A percentile compares a stretch with the other conserved stretches of the same genome.
These are phyloP conservation scores for Agrochola lychnidis DNA, from an alignment of 2,888 invertebrate species.

Conservation along the genomic window DNA sequence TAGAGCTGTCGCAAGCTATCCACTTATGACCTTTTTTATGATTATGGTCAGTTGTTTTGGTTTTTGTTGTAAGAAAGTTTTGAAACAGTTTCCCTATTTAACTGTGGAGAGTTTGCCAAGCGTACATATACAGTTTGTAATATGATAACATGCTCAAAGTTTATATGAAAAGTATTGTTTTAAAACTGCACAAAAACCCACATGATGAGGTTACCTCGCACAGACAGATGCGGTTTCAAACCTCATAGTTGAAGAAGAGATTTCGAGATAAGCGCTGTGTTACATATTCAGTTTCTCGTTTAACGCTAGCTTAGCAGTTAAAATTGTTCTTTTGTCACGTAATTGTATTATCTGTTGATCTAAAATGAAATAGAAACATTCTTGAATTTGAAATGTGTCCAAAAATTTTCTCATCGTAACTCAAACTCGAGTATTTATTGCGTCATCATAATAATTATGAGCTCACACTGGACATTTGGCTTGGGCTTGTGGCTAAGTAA, in stretches of 20 bases:
- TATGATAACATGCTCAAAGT: neutral
- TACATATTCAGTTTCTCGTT: conserved; percentile 38
- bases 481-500: too few relatives aligned
- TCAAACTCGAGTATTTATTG: conserved; percentile 1
- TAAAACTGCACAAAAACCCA: conserved; percentile 14
- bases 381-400: conserved; percentile 1
- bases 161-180: conserved; percentile 5
- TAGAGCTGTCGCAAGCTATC: neutral
- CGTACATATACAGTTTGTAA: neutral
- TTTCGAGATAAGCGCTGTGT: conserved; percentile 23
- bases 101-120: neutral
- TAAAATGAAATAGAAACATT: conserved; percentile 24
- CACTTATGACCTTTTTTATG: neutral
- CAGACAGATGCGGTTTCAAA: conserved; percentile 19
- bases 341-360: conserved; percentile 28
- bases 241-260: conserved; percentile 5
- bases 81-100: neutral
- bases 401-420: conserved; percentile 14
- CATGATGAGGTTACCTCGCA: neutral
- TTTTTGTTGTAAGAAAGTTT: too few relatives aligned
- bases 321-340: conserved; percentile 43
- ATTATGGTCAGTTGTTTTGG: neutral
- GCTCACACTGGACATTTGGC: neutral
- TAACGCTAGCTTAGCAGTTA: conserved; percentile 22
- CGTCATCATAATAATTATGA: conserved; percentile 1